phyloP scores from a whole-genome alignment of 2,888 invertebrate genomes.

The Seira musarum region DNA sequence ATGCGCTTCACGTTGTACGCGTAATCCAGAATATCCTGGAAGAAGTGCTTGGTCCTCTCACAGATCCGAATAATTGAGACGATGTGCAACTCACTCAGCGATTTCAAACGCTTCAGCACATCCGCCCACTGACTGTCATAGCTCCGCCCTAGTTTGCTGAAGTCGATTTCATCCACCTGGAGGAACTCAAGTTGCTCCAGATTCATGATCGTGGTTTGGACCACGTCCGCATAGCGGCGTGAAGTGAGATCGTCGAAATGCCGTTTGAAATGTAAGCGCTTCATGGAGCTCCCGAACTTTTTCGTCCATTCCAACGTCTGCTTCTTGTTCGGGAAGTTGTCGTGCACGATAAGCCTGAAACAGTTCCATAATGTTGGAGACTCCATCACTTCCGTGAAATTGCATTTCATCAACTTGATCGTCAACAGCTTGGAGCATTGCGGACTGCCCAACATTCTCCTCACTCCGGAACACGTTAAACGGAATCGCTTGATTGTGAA shows the following conservation, averaged over 20 bases:
- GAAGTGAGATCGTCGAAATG: neutral
- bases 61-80: neutral
- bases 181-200: neutral
- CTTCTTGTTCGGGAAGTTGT: slow-evolving; percentile 1
- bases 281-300: neutral
- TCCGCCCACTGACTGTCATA: neutral
- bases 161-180: neutral
- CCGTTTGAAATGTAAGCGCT: too few relatives aligned
- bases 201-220: neutral
- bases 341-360: slow-evolving; percentile 5
- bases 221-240: neutral
- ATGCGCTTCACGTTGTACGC: neutral
- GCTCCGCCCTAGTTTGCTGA: slow-evolving; percentile 1
- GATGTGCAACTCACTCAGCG: neutral
- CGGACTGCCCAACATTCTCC: neutral
- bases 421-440: neutral
- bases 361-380: neutral
- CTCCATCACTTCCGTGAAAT: neutral
- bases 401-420: neutral
- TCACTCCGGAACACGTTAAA: neutral
- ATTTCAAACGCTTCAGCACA: slow-evolving; percentile 7
- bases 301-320: neutral
- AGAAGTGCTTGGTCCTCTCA: neutral
- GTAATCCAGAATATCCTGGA: slow-evolving; percentile 3
- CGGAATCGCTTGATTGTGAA: neutral